phyloP scores from a whole-genome alignment of 30 jellyfish, hydroid and myxozoan species.

The Pseudorhiza aurosa region DNA sequence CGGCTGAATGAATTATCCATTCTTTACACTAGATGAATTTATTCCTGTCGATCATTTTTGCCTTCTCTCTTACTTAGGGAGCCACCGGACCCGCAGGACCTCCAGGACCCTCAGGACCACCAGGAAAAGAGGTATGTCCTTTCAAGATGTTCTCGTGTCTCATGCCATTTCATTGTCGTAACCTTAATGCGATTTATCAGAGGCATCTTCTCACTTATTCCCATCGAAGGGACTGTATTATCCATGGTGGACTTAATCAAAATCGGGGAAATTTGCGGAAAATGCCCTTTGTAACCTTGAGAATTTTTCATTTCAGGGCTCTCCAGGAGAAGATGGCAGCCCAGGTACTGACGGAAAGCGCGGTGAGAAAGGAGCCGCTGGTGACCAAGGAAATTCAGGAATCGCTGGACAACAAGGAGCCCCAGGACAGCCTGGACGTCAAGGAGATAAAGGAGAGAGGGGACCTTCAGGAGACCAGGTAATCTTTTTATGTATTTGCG shows the following conservation, averaged over 20 bases:
- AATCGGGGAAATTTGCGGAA: too few species aligned
- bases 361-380: conserved; percentile 87
- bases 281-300: too few species aligned
- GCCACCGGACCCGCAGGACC: conserved; percentile 80
- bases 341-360: conserved; percentile 90
- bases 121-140: conserved; percentile 71
- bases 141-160: background rate
- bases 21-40: too few species aligned
- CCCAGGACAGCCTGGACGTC: conserved; percentile 76
- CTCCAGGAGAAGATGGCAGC: conserved; percentile 82
- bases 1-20: too few species aligned
- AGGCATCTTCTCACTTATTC: too few species aligned
- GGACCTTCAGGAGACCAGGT: conserved; percentile 87
- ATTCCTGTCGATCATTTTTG: background rate
- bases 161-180: too few species aligned
- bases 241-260: too few species aligned
- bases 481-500: background rate
- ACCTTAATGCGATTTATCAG: too few species aligned
- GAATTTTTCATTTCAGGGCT: conserved; percentile 48
- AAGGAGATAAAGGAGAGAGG: conserved; percentile 81
- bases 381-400: conserved; percentile 83
- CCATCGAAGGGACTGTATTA: too few species aligned
- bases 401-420: conserved; percentile 80
- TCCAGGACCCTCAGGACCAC: conserved; percentile 84
- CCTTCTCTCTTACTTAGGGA: conserved; percentile 22